Base-by-base conservation (phyloP, 2,797 vertebrate genomes). In the Lepus townsendii region DNA sequence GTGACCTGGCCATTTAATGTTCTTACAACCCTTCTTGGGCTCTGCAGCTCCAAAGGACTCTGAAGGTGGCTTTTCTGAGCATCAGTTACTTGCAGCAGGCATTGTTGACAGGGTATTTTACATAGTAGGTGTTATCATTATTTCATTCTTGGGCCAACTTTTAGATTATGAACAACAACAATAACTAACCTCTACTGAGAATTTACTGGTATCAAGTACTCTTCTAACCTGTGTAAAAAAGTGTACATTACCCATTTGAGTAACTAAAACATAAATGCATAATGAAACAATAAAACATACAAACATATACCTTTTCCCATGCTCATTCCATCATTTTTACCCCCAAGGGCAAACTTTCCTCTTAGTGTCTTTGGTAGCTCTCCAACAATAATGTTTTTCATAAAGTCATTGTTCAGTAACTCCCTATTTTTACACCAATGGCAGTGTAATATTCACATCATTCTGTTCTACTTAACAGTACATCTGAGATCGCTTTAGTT, bases 401-500 rank as follows among this genome's bases (percentile, higher is more conserved):
- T 73, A 85, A 19, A n/a, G 13, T 32, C 60, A 84, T 22, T 76
- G 54, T 72, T 86, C 20, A 47, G 38, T 50, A 87, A 13, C 11
- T 7, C 47, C 77, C 26, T 83, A 62, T 50, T 86, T 91, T 94
- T 89, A 27, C 3, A 88, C 2, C n/a, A 89, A n/a, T 27, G 26
- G 20, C 16, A 93, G 42, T 75, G 73, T 30, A 91, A 52, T 63
- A 89, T 27, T 83, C 32, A 77, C 4, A 92, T 19, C 12, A 60
- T 26, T 83, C 20, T 83, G 76, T 93, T 90, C 75, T 30, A 69
- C 4, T 50, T 76, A 73, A 42, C 3, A 86, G 32, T 16, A 86
- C 82, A 83, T n/a, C 13, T 87, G 42, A 96, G 68, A 54, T 92
- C 26, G 7, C 65, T 86, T 96, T 66, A 86, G 83, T 6, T 78